Conservation (phyloP, 2,797 vertebrate species). For the Chaetophractus vellerosus region DNA sequence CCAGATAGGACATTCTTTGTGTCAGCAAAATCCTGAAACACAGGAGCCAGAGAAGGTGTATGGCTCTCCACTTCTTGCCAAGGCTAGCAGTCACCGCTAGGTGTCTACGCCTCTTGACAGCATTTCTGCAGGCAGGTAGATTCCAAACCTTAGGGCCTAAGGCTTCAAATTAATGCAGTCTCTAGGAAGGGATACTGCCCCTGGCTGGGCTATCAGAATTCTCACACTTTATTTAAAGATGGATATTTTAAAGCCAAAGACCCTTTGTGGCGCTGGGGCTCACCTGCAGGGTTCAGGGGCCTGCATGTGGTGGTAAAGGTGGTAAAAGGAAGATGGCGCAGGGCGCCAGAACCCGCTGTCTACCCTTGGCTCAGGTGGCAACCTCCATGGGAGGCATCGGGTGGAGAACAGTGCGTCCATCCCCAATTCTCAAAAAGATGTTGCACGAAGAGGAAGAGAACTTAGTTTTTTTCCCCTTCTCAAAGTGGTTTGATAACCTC, state of each 20-base stretch:
- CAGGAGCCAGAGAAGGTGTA: no score
- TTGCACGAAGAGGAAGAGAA: neutral
- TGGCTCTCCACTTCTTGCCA: neutral
- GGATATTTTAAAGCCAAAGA: neutral
- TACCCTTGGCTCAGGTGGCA: rapidly evolving
- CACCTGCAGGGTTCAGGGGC: neutral
- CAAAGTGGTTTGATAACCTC: neutral
- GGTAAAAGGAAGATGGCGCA: rapidly evolving
- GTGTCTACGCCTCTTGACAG: no score
- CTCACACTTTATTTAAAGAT: constrained; percentile 17
- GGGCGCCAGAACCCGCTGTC: rapidly evolving
- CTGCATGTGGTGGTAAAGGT: neutral
- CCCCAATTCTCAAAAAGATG: rapidly evolving
- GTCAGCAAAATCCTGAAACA: no score
- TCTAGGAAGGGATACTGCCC: neutral
- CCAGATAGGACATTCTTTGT: no score
- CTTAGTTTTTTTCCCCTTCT: neutral
- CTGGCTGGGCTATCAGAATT: neutral
- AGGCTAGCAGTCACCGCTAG: neutral
- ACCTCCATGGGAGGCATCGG: rapidly evolving
- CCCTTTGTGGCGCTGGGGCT: neutral
- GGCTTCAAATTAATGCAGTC: neutral
- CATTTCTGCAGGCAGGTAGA: no score
- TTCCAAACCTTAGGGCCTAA: neutral
- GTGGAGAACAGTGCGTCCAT: rapidly evolving